These are phyloP conservation scores for Pseudorhombus dupliciocellatus DNA, from an alignment of 2,113 vertebrate species.

Conservation along the genomic window DNA sequence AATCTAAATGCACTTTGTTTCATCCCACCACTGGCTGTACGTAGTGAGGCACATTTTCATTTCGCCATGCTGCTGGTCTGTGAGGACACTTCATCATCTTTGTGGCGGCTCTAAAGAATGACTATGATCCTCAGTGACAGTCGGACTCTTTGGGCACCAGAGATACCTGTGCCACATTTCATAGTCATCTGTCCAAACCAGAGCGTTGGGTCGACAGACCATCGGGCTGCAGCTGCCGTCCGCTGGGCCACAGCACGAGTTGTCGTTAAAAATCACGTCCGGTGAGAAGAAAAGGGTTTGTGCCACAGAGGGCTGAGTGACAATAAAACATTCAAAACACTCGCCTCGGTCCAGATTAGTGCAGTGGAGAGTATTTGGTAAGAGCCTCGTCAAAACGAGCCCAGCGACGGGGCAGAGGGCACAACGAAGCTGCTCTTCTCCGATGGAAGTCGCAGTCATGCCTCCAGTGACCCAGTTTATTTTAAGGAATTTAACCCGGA, in stretches of 20 bases:
- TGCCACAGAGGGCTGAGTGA: neutral
- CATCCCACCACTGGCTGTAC: neutral
- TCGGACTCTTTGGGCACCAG: neutral
- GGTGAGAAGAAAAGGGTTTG: neutral
- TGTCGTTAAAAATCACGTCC: neutral
- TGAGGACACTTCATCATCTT: neutral
- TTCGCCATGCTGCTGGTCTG: neutral
- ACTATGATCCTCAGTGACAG: neutral
- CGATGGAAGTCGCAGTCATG: slow-evolving; percentile 3
- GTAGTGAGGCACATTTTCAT: neutral
- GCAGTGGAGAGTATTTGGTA: neutral
- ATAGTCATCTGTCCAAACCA: neutral
- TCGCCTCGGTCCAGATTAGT: neutral
- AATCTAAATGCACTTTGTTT: neutral
- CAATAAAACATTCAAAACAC: slow-evolving; percentile 2
- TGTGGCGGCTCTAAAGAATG: neutral
- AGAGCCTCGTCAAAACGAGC: slow-evolving; percentile 7
- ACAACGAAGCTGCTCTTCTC: slow-evolving; percentile 24
- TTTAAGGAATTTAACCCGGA: slow-evolving; percentile 23
- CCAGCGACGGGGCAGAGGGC: neutral
- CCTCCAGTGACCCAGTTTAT: slow-evolving; percentile 29
- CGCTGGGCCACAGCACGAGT: neutral
- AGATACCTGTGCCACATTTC: neutral
- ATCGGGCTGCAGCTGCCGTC: neutral
- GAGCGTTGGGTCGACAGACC: neutral